These are phyloP conservation scores for Liparis tanakae DNA, from an alignment of 2,797 vertebrate genomes.

Conservation along the genomic window DNA sequence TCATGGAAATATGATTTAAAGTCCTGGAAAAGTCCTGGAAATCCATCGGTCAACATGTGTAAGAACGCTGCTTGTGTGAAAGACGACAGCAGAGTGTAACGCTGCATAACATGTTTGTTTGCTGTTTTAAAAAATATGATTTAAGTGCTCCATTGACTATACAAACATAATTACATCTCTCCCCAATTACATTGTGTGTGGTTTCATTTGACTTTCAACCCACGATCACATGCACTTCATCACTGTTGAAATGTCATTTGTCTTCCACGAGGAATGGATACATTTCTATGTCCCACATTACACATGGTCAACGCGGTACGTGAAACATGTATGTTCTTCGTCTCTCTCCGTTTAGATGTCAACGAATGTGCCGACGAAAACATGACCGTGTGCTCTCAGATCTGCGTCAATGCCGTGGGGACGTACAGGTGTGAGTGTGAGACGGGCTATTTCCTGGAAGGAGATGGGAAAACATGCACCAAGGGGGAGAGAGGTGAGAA, in stretches of 20 bases:
- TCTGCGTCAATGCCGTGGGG: slow-evolving; percentile 91
- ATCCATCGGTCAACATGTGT: too few species aligned
- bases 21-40: too few species aligned
- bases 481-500: slow-evolving; percentile 89
- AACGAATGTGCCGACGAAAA: slow-evolving; percentile 91
- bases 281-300: background rate
- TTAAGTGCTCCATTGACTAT: too few species aligned
- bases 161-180: too few species aligned
- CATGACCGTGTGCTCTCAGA: slow-evolving; percentile 88
- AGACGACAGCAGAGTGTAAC: background rate
- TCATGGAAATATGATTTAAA: too few species aligned
- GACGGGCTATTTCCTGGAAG: slow-evolving; percentile 88
- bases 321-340: background rate
- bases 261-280: background rate
- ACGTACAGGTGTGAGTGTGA: slow-evolving; percentile 94
- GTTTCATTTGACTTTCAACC: too few species aligned
- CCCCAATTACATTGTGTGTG: background rate
- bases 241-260: background rate
- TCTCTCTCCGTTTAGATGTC: slow-evolving; percentile 83
- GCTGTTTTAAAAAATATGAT: background rate
- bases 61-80: too few species aligned
- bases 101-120: background rate
- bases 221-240: background rate
- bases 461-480: slow-evolving; percentile 90
- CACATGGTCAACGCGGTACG: background rate